Base-by-base conservation (phyloP, 2,797 vertebrate genomes). In the Fratercula arctica region DNA sequence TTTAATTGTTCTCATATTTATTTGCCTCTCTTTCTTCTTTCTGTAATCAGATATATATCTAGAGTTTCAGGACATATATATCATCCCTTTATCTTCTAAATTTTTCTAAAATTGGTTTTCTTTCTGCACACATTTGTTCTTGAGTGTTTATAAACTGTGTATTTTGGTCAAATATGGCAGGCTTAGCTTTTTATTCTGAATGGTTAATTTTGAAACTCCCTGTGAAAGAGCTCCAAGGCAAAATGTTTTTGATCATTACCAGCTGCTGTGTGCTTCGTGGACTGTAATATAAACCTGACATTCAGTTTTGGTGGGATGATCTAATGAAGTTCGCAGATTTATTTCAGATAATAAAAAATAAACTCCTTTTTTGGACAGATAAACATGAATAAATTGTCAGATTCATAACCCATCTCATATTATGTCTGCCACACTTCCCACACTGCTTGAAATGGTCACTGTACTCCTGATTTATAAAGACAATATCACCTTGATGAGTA, bases 401-500 rank as follows among this genome's bases (percentile, higher is more conserved):
- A 89, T 87, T 93, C 35, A 29, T 86, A 94, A 89, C 51, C 73
- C 37, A 28, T 76, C 68, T 94, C 14, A 5, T 85, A 35, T 50
- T 67, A 56, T 53, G 20, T 31, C 90, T 92, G 59, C 66, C 28
- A 60, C 56, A 45, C 87, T 89, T 96, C 91, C 85, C 56, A 60
- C 43, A 21, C 51, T 92, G 78, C 73, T 79, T 83, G 69, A 85
- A 91, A 68, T 82, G 85, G 87, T 92, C 93, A 75, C 54, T 41
- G 59, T 86, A 46, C 11, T n/a, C 54, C 78, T 93, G 94, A 96
- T 94, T 91, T 94, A 91, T 88, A 76, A 80, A 93, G 93, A 84
- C 78, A 95, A 3, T 80, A 92, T 92, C 68, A 95, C 94, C 95
- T 92, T 95, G 94, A 97, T 88, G 96, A 67, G 61, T 93, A 96